Conservation (phyloP, 2,113 vertebrate species). For the Centropus unirufus region DNA sequence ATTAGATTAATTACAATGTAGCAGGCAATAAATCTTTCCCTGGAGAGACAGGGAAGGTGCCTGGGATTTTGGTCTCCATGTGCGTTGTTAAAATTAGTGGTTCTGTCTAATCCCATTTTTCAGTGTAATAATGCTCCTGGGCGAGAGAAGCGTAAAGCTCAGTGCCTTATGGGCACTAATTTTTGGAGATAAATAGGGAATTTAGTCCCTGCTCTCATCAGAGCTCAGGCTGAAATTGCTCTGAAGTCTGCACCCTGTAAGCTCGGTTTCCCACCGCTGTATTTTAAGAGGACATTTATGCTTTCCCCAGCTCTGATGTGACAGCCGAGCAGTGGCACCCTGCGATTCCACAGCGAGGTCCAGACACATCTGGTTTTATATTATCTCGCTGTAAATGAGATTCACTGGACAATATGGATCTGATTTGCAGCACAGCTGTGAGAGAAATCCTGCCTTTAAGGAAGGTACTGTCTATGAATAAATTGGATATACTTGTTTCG, state of each 20-base stretch:
- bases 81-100: not conserved
- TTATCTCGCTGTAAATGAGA: conserved; percentile 12
- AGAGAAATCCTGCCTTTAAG: conserved; percentile 35
- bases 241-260: not conserved
- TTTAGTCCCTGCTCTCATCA: not conserved
- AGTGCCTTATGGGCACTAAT: not conserved
- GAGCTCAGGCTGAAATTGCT: not conserved
- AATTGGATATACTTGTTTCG: not conserved
- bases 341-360: not conserved
- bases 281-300: not conserved
- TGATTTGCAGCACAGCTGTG: conserved; percentile 19
- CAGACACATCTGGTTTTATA: not conserved
- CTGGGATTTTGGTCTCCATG: not conserved
- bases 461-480: conserved; percentile 13
- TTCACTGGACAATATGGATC: not conserved
- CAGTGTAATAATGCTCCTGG: not conserved
- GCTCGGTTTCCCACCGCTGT: not conserved
- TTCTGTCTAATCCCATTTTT: conserved; percentile 2
- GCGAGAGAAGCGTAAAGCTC: not conserved
- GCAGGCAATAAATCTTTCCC: not conserved
- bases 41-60: not conserved
- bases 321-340: not conserved
- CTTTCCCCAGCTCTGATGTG: not conserved
- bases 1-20: not conserved
- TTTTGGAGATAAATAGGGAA: not conserved